A percentile compares a stretch with the other conserved stretches of the same genome.
phyloP scores from a whole-genome alignment of 2,113 vertebrate genomes.

The Vanacampus margaritifer region DNA sequence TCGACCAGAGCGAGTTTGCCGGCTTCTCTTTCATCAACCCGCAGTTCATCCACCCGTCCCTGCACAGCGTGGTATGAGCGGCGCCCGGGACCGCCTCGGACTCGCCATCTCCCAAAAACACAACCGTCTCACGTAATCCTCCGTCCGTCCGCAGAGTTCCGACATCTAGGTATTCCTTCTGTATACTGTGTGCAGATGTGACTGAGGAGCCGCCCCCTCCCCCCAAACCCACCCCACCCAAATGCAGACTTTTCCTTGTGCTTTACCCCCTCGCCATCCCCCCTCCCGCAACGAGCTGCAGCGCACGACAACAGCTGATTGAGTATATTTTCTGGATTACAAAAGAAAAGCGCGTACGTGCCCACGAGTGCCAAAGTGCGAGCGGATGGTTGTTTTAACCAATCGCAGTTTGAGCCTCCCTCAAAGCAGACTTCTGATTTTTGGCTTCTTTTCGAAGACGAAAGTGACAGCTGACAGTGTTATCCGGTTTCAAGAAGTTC shows the following conservation, averaged over 20 bases:
- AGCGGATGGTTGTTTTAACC: slow-evolving; percentile 46
- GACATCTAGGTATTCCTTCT: slow-evolving; percentile 27
- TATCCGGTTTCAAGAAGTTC: slow-evolving; percentile 35
- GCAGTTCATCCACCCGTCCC: slow-evolving; percentile 84
- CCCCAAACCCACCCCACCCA: not conserved
- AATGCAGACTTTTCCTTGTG: slow-evolving; percentile 30
- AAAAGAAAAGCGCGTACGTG: slow-evolving; percentile 29
- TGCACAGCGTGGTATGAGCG: slow-evolving; percentile 85
- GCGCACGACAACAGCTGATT: slow-evolving; percentile 47
- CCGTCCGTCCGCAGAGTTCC: slow-evolving; percentile 22
- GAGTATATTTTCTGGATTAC: not conserved
- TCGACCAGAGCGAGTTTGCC: slow-evolving; percentile 96
- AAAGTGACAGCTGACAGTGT: not conserved
- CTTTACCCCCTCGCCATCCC: slow-evolving; percentile 13
- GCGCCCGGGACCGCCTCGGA: not conserved
- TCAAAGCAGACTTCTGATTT: slow-evolving; percentile 19
- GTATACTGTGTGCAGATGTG: slow-evolving; percentile 27
- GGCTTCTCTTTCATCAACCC: slow-evolving; percentile 95
- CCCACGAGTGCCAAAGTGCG: slow-evolving; percentile 72
- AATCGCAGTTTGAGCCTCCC: slow-evolving; percentile 33
- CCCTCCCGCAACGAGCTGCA: slow-evolving; percentile 39
- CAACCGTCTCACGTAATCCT: slow-evolving; percentile 27
- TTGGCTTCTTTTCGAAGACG: slow-evolving; percentile 29
- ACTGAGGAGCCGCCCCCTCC: slow-evolving; percentile 7
- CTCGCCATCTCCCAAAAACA: slow-evolving; percentile 10